A percentile compares a stretch with the other conserved stretches of the same genome.
These are phyloP conservation scores for Phania funesta DNA, from an alignment of 2,888 invertebrate genomes.

Conservation along the genomic window DNA sequence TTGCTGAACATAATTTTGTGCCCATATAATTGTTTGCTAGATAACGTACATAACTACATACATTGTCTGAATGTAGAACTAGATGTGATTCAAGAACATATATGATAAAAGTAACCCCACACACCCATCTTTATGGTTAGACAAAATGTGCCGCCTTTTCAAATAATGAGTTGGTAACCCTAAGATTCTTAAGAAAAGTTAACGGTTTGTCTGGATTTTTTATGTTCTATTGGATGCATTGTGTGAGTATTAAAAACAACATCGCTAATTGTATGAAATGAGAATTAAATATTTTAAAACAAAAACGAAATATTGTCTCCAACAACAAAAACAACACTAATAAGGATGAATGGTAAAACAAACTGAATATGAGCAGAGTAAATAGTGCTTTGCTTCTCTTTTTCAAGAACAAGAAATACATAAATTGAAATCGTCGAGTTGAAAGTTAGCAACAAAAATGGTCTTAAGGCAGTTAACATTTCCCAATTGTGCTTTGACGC, in stretches of 20 bases:
- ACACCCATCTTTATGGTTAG: no score
- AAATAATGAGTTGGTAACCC: slow-evolving; percentile 34
- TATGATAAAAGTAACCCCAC: no score
- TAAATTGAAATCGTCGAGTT: background rate
- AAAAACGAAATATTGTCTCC: slow-evolving; percentile 1
- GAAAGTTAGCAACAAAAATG: slow-evolving; percentile 38
- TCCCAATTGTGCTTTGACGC: slow-evolving; percentile 16
- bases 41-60: no score
- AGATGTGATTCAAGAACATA: no score
- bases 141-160: no score
- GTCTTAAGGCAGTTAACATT: slow-evolving; percentile 11
- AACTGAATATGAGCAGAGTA: background rate
- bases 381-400: slow-evolving; percentile 26
- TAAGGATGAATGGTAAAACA: slow-evolving; percentile 31
- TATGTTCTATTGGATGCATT: slow-evolving; percentile 54
- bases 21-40: no score
- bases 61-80: no score
- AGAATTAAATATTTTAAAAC: slow-evolving; percentile 39
- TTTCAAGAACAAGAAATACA: slow-evolving; percentile 27
- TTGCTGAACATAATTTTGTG: no score
- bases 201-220: slow-evolving; percentile 56
- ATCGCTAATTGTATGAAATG: slow-evolving; percentile 39
- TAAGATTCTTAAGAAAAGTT: slow-evolving; percentile 40
- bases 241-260: slow-evolving; percentile 32
- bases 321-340: slow-evolving; percentile 32